Conservation (phyloP, 1,140 invertebrate species). For the Dinothrombium tinctorium region DNA sequence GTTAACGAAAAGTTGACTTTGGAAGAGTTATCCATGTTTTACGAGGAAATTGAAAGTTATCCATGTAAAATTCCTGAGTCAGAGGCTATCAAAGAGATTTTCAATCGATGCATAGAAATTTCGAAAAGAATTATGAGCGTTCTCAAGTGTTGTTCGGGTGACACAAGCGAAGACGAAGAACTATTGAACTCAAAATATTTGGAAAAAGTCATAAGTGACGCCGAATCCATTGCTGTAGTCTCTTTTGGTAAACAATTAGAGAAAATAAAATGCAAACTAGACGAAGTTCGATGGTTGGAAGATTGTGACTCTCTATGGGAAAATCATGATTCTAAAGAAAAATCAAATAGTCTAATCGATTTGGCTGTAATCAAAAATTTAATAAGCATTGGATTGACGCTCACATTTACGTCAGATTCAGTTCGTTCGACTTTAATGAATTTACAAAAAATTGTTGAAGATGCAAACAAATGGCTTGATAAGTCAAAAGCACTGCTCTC, state of each 20-base stretch:
- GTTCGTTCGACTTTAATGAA: not conserved
- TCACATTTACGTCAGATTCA: not conserved
- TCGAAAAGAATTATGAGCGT: not conserved
- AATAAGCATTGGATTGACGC: not conserved
- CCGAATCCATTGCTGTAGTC: conserved; percentile 1
- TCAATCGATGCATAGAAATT: not conserved
- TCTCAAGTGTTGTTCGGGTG: not conserved
- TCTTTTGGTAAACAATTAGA: conserved; percentile 2
- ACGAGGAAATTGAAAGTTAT: conserved; percentile 57
- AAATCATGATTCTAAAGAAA: not conserved
- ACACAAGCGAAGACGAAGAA: not conserved
- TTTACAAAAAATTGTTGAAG: not conserved
- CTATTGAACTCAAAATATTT: not conserved
- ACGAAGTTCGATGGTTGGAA: conserved; percentile 3
- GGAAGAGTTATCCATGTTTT: conserved; percentile 62
- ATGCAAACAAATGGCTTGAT: conserved; percentile 2
- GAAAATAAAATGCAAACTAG: not conserved
- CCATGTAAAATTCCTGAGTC: conserved; percentile 64
- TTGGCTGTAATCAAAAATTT: not conserved
- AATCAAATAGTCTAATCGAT: not conserved
- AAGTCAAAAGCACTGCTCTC: not conserved
- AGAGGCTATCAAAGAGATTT: conserved; percentile 35
- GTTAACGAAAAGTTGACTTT: conserved; percentile 33
- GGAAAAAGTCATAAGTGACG: conserved; percentile 3
- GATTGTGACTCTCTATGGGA: conserved; percentile 1